Percentiles rank a stretch among this genome's conserved stretches.
phyloP scores from a whole-genome alignment of 2,113 vertebrate species.

The Chaenocephalus aceratus region DNA sequence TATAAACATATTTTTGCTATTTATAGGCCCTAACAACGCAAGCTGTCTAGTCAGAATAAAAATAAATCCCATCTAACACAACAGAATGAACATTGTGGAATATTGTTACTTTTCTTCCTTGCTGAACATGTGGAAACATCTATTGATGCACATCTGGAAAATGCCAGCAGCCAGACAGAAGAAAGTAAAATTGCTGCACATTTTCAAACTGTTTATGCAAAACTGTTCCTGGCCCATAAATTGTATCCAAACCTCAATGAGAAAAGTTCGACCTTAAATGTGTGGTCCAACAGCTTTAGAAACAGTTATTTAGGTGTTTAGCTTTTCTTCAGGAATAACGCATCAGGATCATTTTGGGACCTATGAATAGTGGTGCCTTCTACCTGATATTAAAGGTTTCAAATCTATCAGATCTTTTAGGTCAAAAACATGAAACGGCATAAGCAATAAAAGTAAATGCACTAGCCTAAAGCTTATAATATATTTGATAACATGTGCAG shows the following conservation, averaged over 20 bases:
- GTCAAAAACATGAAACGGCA: neutral
- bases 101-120: slow-evolving; percentile 49
- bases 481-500: slow-evolving; percentile 2
- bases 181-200: slow-evolving; percentile 78
- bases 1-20: slow-evolving; percentile 14
- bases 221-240: slow-evolving; percentile 74
- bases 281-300: slow-evolving; percentile 37
- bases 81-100: slow-evolving; percentile 40
- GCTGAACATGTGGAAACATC: slow-evolving; percentile 82
- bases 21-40: slow-evolving; percentile 10
- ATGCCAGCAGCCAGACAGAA: slow-evolving; percentile 71
- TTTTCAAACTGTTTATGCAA: slow-evolving; percentile 83
- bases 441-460: neutral
- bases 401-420: neutral
- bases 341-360: neutral
- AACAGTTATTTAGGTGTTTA: slow-evolving; percentile 18
- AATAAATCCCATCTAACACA: slow-evolving; percentile 22
- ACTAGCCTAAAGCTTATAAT: neutral
- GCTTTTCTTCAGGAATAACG: slow-evolving; percentile 1
- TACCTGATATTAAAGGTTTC: neutral
- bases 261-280: slow-evolving; percentile 24
- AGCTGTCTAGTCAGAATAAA: slow-evolving; percentile 3
- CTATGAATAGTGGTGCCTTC: neutral
- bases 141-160: slow-evolving; percentile 83
- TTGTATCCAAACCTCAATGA: slow-evolving; percentile 70